A percentile compares a stretch with the other conserved stretches of the same genome.
phyloP scores from a whole-genome alignment of 2,888 invertebrate species.

The Drosophila pegasa region DNA sequence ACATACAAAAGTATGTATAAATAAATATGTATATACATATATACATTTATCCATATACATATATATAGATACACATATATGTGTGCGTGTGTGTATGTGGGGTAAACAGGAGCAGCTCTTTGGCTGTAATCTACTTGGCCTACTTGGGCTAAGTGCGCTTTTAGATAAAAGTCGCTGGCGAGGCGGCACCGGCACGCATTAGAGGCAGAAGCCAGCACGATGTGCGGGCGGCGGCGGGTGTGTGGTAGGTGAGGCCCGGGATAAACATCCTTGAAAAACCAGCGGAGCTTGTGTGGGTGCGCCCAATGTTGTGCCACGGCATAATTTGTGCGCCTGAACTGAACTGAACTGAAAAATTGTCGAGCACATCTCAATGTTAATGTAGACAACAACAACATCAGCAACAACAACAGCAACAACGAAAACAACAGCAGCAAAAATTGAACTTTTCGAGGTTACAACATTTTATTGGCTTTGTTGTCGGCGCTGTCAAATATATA shows the following conservation, averaged over 20 bases:
- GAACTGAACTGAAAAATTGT: conserved; percentile 81
- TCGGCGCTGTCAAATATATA: conserved; percentile 2
- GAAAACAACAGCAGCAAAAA: conserved; percentile 31
- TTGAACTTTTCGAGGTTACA: conserved; percentile 80
- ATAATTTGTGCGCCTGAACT: conserved; percentile 71
- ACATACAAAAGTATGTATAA: background rate
- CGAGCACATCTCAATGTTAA: conserved; percentile 76
- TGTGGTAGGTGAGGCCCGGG: background rate
- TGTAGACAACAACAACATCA: conserved; percentile 51
- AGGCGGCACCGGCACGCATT: conserved; percentile 68
- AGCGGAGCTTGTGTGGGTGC: conserved; percentile 50
- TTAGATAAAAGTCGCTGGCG: conserved; percentile 77
- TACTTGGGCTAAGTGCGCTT: conserved; percentile 79
- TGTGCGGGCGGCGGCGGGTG: background rate
- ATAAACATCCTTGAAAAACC: conserved; percentile 60
- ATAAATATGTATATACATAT: background rate
- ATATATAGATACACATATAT: conserved; percentile 4
- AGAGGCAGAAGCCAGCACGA: conserved; percentile 28
- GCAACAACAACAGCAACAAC: background rate
- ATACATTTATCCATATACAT: conserved; percentile 1
- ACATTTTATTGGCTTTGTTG: conserved; percentile 75
- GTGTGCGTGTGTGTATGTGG: conserved; percentile 1
- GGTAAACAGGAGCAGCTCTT: conserved; percentile 52
- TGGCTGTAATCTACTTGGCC: conserved; percentile 76
- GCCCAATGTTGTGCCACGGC: conserved; percentile 77